Evolutionary conservation across 2,113 vertebrate genomes (phyloP), one percentile per base, ranked within the genome.

Genomic region (Rhinogobius similis): DNA sequence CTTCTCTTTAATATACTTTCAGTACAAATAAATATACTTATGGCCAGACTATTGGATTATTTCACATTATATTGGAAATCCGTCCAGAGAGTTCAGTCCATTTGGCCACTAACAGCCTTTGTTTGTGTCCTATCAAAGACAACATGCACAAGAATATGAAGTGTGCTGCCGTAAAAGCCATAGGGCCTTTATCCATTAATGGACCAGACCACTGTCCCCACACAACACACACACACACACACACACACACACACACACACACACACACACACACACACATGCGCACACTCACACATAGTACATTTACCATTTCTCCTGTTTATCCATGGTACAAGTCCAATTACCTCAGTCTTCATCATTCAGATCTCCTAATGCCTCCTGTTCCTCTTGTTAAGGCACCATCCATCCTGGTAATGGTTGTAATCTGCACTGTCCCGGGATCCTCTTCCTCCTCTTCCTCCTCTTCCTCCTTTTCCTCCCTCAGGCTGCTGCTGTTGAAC

Each of bases 21-120:
- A 81, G 69, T 58, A 52, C 50, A 36, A 84, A 72, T 32, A 87
- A 82, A 87, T 63, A 79, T 75, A 79, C 81, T 88, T 81, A 86
- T 79, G 72, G 70, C 70, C 48, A 20, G 21, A 18, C 46, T 46
- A 89, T 86, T 83, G 62, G 72, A 84, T 86, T 83, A 87, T 76
- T 84, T 76, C 23, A 38, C 70, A 72, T 50, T 70, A 41, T 79
- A 67, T 81, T 69, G 77, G 58, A 66, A 66, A 74, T 52, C 72
- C 41, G 44, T 76, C 73, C 76, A 62, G 73, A 61, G 73, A 79
- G 67, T 77, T 63, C 63, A 75, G 67, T 79, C 77, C 68, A 84
- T 87, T 89, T 79, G 68, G 61, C 63, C 50, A 0, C 11, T 84
- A 84, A 87, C 86, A 77, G 66, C 46, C 43, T 79, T 29, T 75